Conservation (phyloP, 2,797 vertebrate species). For the Coluber constrictor region DNA sequence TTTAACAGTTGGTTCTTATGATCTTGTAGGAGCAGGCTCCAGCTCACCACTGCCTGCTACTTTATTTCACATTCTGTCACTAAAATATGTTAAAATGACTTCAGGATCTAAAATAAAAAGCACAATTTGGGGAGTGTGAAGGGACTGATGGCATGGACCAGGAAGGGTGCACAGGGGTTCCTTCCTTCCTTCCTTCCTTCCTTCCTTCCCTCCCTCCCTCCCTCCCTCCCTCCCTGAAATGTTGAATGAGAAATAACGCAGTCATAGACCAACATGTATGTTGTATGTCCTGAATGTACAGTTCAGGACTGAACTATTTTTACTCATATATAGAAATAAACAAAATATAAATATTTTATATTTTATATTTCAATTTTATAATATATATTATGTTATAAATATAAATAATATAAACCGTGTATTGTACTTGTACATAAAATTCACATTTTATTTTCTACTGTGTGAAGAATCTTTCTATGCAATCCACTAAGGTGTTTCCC, state of each 20-base stretch:
- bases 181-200: not conserved
- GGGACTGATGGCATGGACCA: not conserved
- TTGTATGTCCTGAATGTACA: conserved; percentile 42
- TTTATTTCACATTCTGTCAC: not conserved
- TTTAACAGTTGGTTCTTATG: not conserved
- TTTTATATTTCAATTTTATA: not conserved
- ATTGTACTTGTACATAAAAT: conserved; percentile 36
- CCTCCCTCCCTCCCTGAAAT: not conserved
- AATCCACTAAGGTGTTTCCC: conserved; percentile 34
- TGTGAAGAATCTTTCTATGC: conserved; percentile 40
- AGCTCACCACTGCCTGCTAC: not conserved
- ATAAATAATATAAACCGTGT: not conserved
- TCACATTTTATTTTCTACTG: conserved; percentile 36
- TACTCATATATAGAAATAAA: not conserved
- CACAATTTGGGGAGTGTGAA: not conserved
- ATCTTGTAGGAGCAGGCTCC: not conserved
- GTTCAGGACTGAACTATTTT: conserved; percentile 9
- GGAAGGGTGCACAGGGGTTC: not conserved
- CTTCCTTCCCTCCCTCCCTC: too few relatives aligned
- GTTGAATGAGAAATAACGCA: not conserved
- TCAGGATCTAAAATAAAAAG: not conserved
- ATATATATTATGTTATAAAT: not conserved
- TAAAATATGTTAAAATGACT: not conserved
- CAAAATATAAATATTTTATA: not conserved
- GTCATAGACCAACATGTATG: conserved; percentile 16